Base-by-base conservation (phyloP, 2,113 vertebrate genomes). In the Cololabis saira region DNA sequence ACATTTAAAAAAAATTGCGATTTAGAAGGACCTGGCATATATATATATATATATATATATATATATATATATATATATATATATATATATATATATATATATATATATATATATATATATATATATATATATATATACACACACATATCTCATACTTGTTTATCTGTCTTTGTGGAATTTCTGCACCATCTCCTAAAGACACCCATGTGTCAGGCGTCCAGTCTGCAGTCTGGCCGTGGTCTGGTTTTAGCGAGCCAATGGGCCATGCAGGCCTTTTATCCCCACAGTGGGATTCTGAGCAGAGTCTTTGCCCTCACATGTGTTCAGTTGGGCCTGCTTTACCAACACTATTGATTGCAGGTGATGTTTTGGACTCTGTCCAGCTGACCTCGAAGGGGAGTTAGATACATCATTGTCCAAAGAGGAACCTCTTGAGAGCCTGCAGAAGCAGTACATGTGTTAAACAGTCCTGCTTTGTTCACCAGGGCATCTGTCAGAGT, bases 291-390 rank as follows among this genome's bases (percentile, higher is more conserved):
- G 82, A 84, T 89, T 76, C 81, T 81, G 90, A 85, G 88, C 67
- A 78, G 87, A 87, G 87, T 79, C 81, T 89, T 76, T 88, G 83
- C 82, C 87, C 82, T 86, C 75, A 76, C 87, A 80, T 66, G 80
- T 55, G 65, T 90, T 87, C 82, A 86, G 84, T 79, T 83, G 89
- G 89, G 87, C 87, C 90, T 89, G 82, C 84, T 93, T 92, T 92
- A 93, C 90, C 90, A 90, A 92, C 90, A 92, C 88, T 91, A 92
- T 91, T 90, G 92, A 93, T 93, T 91, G 92, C 87, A 90, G 90
- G 90, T 93, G 91, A 93, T 92, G 89, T 90, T 87, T 87, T 93
- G 91, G 91, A 90, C 86, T 88, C 67, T 69, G 88, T 87, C 90
- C 91, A 90, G 81, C 71, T 92, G 93, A 93, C 93, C 93, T 91